Percentiles rank a stretch among this genome's conserved stretches.
phyloP scores from a whole-genome alignment of 2,113 vertebrate genomes.

The Dipodomys stephensi region DNA sequence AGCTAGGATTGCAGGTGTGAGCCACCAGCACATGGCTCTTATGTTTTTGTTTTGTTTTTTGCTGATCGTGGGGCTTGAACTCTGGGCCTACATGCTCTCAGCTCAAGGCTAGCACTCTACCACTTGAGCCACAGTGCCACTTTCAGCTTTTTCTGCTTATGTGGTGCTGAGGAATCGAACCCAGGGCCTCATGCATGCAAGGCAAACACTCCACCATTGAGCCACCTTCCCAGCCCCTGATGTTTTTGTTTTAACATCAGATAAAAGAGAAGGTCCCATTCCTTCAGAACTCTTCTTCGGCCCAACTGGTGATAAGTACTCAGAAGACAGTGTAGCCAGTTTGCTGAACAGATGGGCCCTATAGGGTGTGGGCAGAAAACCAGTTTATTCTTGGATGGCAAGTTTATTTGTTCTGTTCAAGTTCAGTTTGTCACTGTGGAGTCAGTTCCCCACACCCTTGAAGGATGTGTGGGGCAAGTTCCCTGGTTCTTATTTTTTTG shows the following conservation, averaged over 20 bases:
- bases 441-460: background rate
- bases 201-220: too few relatives aligned
- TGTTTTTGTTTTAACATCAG: background rate
- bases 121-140: too few relatives aligned
- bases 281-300: conserved; percentile 9
- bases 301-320: conserved; percentile 29
- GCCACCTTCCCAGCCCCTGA: background rate
- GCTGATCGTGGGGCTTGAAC: too few relatives aligned
- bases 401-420: conserved; percentile 51
- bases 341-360: conserved; percentile 54
- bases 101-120: too few relatives aligned
- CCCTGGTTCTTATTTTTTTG: background rate
- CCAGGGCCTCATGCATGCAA: too few relatives aligned
- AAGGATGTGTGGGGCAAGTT: background rate
- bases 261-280: background rate
- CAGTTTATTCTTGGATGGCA: conserved; percentile 46
- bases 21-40: too few relatives aligned
- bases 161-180: too few relatives aligned
- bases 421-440: conserved; percentile 10
- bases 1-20: too few relatives aligned
- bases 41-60: too few relatives aligned
- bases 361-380: conserved; percentile 52
- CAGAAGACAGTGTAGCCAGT: conserved; percentile 13
- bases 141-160: too few relatives aligned
- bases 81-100: too few relatives aligned